Percentiles rank a stretch among this genome's conserved stretches.
Evolutionary conservation across 2,888 invertebrate genomes (phyloP).

Genomic region (Camponotus fellah): DNA sequence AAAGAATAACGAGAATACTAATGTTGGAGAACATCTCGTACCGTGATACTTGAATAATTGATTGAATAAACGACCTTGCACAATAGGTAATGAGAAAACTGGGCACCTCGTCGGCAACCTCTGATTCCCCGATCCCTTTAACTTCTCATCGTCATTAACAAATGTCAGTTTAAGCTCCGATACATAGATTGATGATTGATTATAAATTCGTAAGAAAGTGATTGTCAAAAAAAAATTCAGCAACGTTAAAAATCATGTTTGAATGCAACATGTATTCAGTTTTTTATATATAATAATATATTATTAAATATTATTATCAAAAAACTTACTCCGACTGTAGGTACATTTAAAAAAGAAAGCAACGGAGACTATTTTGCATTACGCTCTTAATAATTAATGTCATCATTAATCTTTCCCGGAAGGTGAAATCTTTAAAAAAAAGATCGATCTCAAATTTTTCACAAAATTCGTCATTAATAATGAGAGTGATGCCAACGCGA

Average conservation of each 20-base stretch:
- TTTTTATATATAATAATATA: neutral
- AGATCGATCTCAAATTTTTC: neutral
- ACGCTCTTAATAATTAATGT: slow-evolving; percentile 4
- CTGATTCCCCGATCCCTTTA: slow-evolving; percentile 39
- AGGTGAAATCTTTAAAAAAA: neutral
- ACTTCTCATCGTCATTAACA: slow-evolving; percentile 52
- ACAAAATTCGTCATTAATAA: slow-evolving; percentile 15
- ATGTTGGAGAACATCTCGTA: neutral
- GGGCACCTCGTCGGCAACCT: slow-evolving; percentile 18
- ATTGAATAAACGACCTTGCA: slow-evolving; percentile 36
- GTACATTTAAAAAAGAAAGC: neutral
- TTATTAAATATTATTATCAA: slow-evolving; percentile 1
- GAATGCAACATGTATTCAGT: neutral
- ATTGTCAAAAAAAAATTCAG: slow-evolving; percentile 5
- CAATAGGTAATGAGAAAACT: slow-evolving; percentile 34
- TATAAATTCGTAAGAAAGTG: slow-evolving; percentile 14
- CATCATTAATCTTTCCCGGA: neutral
- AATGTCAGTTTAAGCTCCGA: slow-evolving; percentile 24
- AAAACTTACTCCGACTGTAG: neutral
- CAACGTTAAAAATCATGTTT: slow-evolving; percentile 3
- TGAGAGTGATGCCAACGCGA: neutral
- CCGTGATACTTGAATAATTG: slow-evolving; percentile 15
- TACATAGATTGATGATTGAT: slow-evolving; percentile 51
- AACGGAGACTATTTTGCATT: neutral
- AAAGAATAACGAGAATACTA: slow-evolving; percentile 7